These are phyloP conservation scores for Calliphora vicina DNA, from an alignment of 1,140 invertebrate species.

Conservation along the genomic window DNA sequence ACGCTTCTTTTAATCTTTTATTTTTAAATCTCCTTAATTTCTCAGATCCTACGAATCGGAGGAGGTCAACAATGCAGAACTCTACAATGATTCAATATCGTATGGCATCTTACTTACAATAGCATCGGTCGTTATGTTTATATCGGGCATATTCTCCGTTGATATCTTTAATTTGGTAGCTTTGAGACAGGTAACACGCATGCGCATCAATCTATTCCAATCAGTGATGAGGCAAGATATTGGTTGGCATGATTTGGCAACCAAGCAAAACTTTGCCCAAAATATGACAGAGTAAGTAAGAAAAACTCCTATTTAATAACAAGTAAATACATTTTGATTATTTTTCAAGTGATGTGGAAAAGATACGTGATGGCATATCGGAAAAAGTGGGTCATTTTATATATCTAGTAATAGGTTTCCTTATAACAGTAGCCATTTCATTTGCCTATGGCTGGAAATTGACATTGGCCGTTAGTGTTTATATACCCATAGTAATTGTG, in stretches of 20 bases:
- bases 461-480: constrained; percentile 78
- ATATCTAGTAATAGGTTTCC: constrained; percentile 71
- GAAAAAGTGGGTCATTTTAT: constrained; percentile 83
- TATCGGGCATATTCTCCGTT: constrained; percentile 72
- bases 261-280: constrained; percentile 87
- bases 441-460: constrained; percentile 81
- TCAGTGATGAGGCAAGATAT: constrained; percentile 87
- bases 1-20: not conserved
- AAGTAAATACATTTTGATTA: too few relatives aligned
- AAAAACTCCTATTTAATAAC: too few relatives aligned
- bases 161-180: constrained; percentile 74
- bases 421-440: constrained; percentile 72
- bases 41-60: constrained; percentile 65
- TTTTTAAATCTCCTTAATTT: not conserved
- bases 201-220: constrained; percentile 75
- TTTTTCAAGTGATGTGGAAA: constrained; percentile 78
- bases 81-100: constrained; percentile 72
- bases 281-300: constrained; percentile 80
- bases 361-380: constrained; percentile 83
- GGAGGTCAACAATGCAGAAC: constrained; percentile 67
- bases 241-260: constrained; percentile 85
- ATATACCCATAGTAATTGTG: constrained; percentile 79
- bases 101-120: constrained; percentile 70
- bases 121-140: constrained; percentile 70
- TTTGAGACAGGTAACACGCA: constrained; percentile 72